Evolutionary conservation across 2,797 vertebrate species (phyloP).

Genomic region (Crax fasciolata): DNA sequence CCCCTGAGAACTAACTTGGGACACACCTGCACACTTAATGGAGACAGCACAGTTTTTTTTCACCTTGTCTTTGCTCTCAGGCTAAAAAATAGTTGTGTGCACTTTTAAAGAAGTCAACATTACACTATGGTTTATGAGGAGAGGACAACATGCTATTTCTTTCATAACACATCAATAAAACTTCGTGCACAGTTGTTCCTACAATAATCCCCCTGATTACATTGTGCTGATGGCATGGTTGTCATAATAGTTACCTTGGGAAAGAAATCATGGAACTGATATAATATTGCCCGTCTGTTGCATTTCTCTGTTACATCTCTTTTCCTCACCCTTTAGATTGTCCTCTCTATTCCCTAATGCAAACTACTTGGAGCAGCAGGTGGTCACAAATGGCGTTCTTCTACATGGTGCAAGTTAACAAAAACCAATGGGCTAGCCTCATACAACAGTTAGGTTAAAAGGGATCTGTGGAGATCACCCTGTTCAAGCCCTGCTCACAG

Average conservation of each 20-base stretch:
- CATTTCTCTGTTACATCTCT: not conserved
- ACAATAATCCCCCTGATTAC: not conserved
- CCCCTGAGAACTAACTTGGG: not conserved
- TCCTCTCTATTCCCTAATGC: not conserved
- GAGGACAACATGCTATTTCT: not conserved
- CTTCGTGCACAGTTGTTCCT: not conserved
- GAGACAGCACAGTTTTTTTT: rapidly evolving
- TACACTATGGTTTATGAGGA: not conserved
- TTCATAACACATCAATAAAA: not conserved
- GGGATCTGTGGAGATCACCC: not conserved
- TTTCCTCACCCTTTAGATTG: not conserved
- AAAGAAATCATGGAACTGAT: not conserved
- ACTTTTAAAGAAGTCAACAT: not conserved
- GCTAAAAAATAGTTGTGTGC: not conserved
- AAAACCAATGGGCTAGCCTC: not conserved
- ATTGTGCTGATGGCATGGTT: not conserved
- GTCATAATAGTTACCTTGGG: not conserved
- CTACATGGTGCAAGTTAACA: not conserved
- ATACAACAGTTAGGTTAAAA: not conserved
- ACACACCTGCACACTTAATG: not conserved
- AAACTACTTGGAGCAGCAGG: not conserved
- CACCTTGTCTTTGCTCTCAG: not conserved
- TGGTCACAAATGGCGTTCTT: not conserved
- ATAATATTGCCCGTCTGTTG: not conserved
- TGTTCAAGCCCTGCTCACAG: not conserved